Evolutionary conservation across 2,113 vertebrate species (phyloP), one percentile per base, ranked within the genome.

Genomic region (Dipodomys ordii): DNA sequence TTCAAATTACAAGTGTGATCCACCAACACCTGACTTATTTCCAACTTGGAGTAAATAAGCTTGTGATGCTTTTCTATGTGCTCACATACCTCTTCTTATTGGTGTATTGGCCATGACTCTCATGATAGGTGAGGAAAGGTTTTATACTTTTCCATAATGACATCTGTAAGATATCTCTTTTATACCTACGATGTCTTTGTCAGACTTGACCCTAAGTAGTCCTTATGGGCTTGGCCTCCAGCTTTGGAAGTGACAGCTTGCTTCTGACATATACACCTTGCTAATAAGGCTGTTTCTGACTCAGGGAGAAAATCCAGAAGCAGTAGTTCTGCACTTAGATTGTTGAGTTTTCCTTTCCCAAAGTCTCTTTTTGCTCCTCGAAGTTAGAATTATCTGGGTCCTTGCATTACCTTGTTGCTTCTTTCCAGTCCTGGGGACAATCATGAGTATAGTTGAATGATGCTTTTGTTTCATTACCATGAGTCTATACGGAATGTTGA

Each of bases 401-500:
- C 32, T 3, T 76, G n/a, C 2, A 13, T 39, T 78, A 86, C 62
- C 39, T 62, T 30, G 6, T 76, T 69, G 23, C 60, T n/a, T 28
- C 65, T 86, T 69, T 9, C 87, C 13, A 68, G n/a, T 67, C 20
- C 11, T 11, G 22, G 30, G 67, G 62, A 84, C 22, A 46, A 12
- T n/a, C 35, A 22, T 23, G 30, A 82, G 32, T 27, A 60, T 49
- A 82, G 6, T 27, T 28, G 39, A 87, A 83, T 49, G 25, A 69
- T 68, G 65, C 49, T 32, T 91, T 78, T 30, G 23, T 18, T 88
- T 93, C 35, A 10, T 89, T 84, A 62, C 78, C 82, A 86, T 84
- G 20, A 90, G 32, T 35, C 81, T 93, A 19, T 79, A 44, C 80
- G 71, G 94, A 94, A 96, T 78, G 72, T 68, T 71, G 11, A 80